Base-by-base conservation (phyloP, 2,113 vertebrate species). In the Otus sunia region DNA sequence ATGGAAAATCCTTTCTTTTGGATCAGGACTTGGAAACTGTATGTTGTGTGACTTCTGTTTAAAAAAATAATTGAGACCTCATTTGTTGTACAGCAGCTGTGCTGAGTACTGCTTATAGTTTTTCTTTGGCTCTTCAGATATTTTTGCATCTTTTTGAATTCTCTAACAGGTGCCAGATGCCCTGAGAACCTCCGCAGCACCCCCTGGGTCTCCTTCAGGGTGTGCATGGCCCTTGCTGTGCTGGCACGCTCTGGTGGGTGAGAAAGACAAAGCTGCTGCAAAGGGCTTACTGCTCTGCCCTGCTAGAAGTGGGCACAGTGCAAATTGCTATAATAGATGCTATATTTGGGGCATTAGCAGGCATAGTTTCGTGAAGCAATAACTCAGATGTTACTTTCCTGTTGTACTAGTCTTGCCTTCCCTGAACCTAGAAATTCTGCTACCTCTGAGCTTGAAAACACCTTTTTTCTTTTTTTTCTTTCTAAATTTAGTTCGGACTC, bases 401-500 rank as follows among this genome's bases (percentile, higher is more conserved):
- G 1, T 32, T 39, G 34, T 41, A n/a, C 58, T 50, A 56, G 12
- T 9, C 20, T 63, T 85, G 39, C 34, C 26, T 80, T 96, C 64
- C 30, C 21, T 56, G 21, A 12, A 52, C 52, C 73, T 60, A 37
- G 49, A 88, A 76, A 67, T 39, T 60, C 49, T 84, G n/a, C 29
- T 15, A 72, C 43, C 41, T 77, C 39, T 59, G 55, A 71, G 78
- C 79, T 69, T 63, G 64, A 56, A 87, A 71, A 64, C 10, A 27
- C 25, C 10, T 36, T n/a, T 56, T 36, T 58, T n/a, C n/a, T 36
- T 36, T 17, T 41, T 53, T 59, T 75, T 6, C 49, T 49, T 68
- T 89, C 75, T 91, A 95, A 76, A 80, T 95, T 89, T 95, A 82
- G 37, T 74, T 41, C 39, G 12, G 39, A 41, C 39, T 41, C 39